These are phyloP conservation scores for Capromys pilorides DNA, from an alignment of 2,797 vertebrate species.

Conservation along the genomic window DNA sequence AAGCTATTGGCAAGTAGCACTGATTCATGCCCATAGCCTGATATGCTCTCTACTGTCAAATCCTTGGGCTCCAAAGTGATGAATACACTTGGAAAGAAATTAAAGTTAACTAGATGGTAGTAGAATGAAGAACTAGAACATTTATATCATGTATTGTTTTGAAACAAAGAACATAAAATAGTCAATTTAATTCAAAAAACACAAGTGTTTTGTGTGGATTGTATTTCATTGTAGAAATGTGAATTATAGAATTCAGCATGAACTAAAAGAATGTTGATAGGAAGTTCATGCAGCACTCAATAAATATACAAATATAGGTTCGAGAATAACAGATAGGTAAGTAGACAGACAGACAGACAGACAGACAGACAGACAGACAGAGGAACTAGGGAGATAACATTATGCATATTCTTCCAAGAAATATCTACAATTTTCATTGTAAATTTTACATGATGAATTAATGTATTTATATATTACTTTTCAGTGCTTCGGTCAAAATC, in stretches of 20 bases:
- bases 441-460: not conserved
- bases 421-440: not conserved
- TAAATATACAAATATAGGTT: not conserved
- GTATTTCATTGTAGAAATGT: not conserved
- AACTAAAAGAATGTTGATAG: not conserved
- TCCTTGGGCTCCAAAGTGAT: not conserved
- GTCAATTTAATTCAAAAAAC: not conserved
- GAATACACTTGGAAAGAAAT: slow-evolving; percentile 17
- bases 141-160: not conserved
- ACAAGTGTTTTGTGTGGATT: not conserved
- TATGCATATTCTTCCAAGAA: not conserved
- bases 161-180: slow-evolving; percentile 9
- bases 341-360: not conserved
- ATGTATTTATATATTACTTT: not conserved
- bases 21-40: not conserved
- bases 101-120: slow-evolving; percentile 19
- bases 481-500: not conserved
- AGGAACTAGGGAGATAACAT: not conserved
- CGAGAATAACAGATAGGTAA: not conserved
- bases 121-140: slow-evolving; percentile 26
- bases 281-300: not conserved
- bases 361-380: not conserved
- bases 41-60: slow-evolving; percentile 32
- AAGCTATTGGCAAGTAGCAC: slow-evolving; percentile 34
- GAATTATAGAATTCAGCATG: not conserved